Percentiles rank a stretch among this genome's conserved stretches.
These are phyloP conservation scores for Ferrisia virgata DNA, from an alignment of 2,888 invertebrate species.

Conservation along the genomic window DNA sequence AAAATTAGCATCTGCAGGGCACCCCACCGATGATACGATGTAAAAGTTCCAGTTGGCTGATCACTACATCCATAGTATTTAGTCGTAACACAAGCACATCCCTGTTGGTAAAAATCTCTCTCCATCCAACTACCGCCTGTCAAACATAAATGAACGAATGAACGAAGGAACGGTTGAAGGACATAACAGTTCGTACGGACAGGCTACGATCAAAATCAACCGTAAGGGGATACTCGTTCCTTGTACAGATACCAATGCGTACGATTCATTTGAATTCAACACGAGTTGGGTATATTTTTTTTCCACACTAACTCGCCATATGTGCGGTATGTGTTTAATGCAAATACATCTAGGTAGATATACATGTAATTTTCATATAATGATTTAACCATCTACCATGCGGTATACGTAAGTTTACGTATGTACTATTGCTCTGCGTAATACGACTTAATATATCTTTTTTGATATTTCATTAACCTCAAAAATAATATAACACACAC, in stretches of 20 bases:
- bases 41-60: constrained; percentile 10
- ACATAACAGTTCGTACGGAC: neutral
- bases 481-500: neutral
- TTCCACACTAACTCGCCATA: neutral
- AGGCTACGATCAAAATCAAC: neutral
- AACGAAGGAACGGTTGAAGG: neutral
- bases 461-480: neutral
- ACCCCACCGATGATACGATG: neutral
- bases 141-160: neutral
- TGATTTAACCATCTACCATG: neutral
- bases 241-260: too few species aligned
- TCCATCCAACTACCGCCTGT: neutral
- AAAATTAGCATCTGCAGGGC: constrained; percentile 26
- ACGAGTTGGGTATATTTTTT: neutral
- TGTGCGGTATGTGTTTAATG: neutral
- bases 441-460: neutral
- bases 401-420: neutral
- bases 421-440: neutral
- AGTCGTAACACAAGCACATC: too few species aligned
- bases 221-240: neutral
- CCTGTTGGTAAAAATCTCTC: constrained; percentile 14
- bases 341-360: neutral
- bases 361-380: neutral
- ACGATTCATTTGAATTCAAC: neutral
- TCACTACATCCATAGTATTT: neutral